Percentiles rank a stretch among this genome's conserved stretches.
These are phyloP conservation scores for Flexamia atlantica DNA, from an alignment of 2,888 invertebrate species.

Conservation along the genomic window DNA sequence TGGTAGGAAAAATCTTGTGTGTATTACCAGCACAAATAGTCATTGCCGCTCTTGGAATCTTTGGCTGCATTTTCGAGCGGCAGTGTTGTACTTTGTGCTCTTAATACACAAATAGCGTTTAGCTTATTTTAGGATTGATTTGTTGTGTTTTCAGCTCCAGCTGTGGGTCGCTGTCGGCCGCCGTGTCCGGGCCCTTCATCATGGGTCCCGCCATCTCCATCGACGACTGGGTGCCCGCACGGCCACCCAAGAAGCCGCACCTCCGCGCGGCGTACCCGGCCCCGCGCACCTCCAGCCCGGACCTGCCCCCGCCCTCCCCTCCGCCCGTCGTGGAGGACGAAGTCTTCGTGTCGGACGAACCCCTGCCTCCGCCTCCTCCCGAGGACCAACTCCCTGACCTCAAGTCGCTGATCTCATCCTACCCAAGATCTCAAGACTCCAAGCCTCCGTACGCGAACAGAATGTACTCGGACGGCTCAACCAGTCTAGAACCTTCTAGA, in stretches of 20 bases:
- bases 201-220: slow-evolving; percentile 81
- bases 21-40: no score
- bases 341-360: slow-evolving; percentile 80
- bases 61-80: no score
- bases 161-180: slow-evolving; percentile 79
- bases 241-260: slow-evolving; percentile 88
- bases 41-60: no score
- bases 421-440: slow-evolving; percentile 31
- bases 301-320: slow-evolving; percentile 81
- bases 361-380: slow-evolving; percentile 82
- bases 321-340: slow-evolving; percentile 80
- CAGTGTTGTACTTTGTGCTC: no score
- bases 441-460: slow-evolving; percentile 17
- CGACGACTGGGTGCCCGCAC: slow-evolving; percentile 84
- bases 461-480: background rate
- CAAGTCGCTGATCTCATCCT: slow-evolving; percentile 47
- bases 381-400: slow-evolving; percentile 65
- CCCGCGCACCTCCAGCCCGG: slow-evolving; percentile 74
- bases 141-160: slow-evolving; percentile 75
- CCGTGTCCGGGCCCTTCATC: slow-evolving; percentile 80
- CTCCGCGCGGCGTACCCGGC: slow-evolving; percentile 76
- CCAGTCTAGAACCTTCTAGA: background rate
- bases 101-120: no score
- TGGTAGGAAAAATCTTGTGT: no score
- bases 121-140: no score